Percentiles rank a stretch among this genome's conserved stretches.
phyloP scores from a whole-genome alignment of 2,888 invertebrate species.

The Limnephilus marmoratus region DNA sequence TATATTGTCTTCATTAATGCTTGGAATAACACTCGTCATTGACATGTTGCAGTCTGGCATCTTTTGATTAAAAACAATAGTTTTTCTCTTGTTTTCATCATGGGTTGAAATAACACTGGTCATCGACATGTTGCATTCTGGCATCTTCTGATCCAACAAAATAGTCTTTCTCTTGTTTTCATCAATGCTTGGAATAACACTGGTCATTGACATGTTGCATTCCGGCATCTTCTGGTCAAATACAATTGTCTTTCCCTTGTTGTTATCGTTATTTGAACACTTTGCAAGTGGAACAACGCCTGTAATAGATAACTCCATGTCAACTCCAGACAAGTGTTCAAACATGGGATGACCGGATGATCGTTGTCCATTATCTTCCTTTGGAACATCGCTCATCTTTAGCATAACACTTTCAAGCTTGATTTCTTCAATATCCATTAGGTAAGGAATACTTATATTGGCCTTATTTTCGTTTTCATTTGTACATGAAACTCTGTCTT shows the following conservation, averaged over 20 bases:
- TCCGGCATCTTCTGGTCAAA: conserved; percentile 44
- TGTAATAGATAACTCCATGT: conserved; percentile 26
- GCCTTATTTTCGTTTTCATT: too few relatives aligned
- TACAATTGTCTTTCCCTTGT: conserved; percentile 45
- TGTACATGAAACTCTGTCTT: too few relatives aligned
- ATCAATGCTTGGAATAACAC: neutral
- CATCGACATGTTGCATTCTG: too few relatives aligned
- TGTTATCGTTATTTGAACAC: neutral
- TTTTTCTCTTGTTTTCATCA: too few relatives aligned
- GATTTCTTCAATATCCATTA: neutral
- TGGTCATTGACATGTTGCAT: conserved; percentile 57
- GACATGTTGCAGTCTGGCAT: too few relatives aligned
- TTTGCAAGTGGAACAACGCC: neutral
- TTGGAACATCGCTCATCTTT: neutral
- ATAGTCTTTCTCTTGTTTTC: conserved; percentile 45
- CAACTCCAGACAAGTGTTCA: too few relatives aligned
- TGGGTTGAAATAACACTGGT: too few relatives aligned
- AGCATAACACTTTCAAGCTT: conserved; percentile 8
- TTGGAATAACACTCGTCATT: too few relatives aligned
- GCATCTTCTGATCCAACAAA: neutral
- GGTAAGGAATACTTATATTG: too few relatives aligned
- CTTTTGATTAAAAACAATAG: too few relatives aligned
- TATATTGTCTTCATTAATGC: too few relatives aligned
- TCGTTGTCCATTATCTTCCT: neutral
- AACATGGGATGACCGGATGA: too few relatives aligned